Percentiles rank a stretch among this genome's conserved stretches.
phyloP scores from a whole-genome alignment of 2,888 invertebrate genomes.

The Steinernema scapterisci region DNA sequence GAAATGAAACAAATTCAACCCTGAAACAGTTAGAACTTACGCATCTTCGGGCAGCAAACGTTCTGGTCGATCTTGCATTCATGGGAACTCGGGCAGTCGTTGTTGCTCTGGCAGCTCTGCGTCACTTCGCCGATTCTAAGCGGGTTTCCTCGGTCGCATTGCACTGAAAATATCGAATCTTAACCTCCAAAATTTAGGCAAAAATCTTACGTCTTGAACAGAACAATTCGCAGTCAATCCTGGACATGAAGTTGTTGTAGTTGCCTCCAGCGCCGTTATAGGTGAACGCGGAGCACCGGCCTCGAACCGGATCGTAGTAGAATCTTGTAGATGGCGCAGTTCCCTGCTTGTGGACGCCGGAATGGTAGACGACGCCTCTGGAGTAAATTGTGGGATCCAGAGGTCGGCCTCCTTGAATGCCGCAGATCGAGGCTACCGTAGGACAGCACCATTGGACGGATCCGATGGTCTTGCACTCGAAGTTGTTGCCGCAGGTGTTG shows the following conservation, averaged over 20 bases:
- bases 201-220: conserved; percentile 41
- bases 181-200: background rate
- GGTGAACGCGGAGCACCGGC: conserved; percentile 54
- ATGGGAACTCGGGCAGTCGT: conserved; percentile 57
- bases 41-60: conserved; percentile 62
- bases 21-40: too few species aligned
- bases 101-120: conserved; percentile 51
- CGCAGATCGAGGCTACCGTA: conserved; percentile 51
- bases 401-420: conserved; percentile 54
- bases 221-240: conserved; percentile 55
- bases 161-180: conserved; percentile 42
- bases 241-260: conserved; percentile 57
- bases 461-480: conserved; percentile 56
- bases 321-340: conserved; percentile 54
- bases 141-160: conserved; percentile 58
- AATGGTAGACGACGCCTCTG: conserved; percentile 50
- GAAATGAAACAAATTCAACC: too few species aligned
- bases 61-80: conserved; percentile 58
- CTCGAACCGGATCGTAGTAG: conserved; percentile 50
- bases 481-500: conserved; percentile 48
- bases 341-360: conserved; percentile 55
- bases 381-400: conserved; percentile 47
- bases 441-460: conserved; percentile 59
- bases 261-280: conserved; percentile 58
- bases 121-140: conserved; percentile 56